Conservation (phyloP, 2,888 invertebrate genomes). For the Geophilus truncorum region DNA sequence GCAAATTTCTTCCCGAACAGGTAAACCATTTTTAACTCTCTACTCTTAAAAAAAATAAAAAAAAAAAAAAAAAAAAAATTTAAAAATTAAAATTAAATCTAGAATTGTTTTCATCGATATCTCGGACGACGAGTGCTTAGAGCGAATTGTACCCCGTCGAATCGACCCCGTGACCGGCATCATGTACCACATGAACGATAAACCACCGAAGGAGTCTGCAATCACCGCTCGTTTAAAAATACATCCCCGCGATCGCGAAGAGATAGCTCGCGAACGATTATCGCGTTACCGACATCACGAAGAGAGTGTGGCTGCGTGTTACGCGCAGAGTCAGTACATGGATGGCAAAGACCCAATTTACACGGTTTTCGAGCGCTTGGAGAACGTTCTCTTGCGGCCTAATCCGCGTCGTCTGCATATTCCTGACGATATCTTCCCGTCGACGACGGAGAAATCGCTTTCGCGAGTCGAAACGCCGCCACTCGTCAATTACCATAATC, state of each 20-base stretch:
- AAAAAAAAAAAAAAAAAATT: too few relatives aligned
- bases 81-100: background rate
- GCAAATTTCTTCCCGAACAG: background rate
- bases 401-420: conserved; percentile 19
- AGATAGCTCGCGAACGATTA: background rate
- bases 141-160: background rate
- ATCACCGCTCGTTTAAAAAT: background rate
- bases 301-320: background rate
- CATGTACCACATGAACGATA: background rate
- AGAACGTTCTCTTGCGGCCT: conserved; percentile 19
- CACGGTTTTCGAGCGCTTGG: conserved; percentile 1
- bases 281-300: conserved; percentile 1
- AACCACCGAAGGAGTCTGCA: background rate
- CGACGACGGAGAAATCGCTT: background rate
- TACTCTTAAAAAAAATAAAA: too few relatives aligned
- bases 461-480: background rate
- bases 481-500: background rate
- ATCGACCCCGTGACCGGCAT: conserved; percentile 19
- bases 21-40: too few relatives aligned
- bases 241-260: background rate
- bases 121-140: background rate
- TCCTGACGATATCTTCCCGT: background rate
- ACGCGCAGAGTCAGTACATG: background rate
- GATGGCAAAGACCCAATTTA: background rate
- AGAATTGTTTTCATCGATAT: background rate